Percentiles rank a stretch among this genome's conserved stretches.
phyloP scores from a whole-genome alignment of 2,113 vertebrate species.

The Acrocephalus arundinaceus region DNA sequence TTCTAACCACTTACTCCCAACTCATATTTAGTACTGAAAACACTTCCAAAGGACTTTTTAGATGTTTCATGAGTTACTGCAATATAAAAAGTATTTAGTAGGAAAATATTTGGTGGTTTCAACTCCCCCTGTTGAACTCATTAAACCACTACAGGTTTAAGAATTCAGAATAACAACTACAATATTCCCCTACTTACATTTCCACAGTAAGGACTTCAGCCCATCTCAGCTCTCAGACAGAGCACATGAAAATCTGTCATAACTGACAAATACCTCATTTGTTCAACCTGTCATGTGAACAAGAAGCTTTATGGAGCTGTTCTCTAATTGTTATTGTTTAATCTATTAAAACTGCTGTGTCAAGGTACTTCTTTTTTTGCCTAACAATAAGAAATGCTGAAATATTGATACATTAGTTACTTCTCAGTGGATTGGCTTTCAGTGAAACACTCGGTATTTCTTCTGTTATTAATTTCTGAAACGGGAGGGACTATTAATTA shows the following conservation, averaged over 20 bases:
- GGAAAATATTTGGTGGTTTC: background rate
- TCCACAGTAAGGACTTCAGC: background rate
- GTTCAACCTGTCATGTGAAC: background rate
- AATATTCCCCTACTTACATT: background rate
- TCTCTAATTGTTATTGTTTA: background rate
- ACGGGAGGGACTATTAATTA: conserved; percentile 50
- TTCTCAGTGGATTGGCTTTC: background rate
- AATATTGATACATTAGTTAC: background rate
- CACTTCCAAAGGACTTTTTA: background rate
- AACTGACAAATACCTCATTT: background rate
- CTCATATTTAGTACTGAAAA: background rate
- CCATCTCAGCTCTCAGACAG: background rate
- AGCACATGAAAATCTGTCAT: background rate
- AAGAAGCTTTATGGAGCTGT: background rate
- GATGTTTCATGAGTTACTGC: background rate
- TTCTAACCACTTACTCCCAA: background rate
- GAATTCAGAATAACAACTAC: background rate
- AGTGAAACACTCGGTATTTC: background rate
- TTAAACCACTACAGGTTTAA: background rate
- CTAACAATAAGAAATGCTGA: background rate
- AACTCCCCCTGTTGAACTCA: background rate
- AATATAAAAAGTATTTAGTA: background rate
- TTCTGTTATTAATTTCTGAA: conserved; percentile 30
- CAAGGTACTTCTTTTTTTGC: background rate
- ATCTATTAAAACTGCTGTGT: background rate